Base-by-base conservation (phyloP, 1,140 invertebrate species). In the Camponotus vicinus region DNA sequence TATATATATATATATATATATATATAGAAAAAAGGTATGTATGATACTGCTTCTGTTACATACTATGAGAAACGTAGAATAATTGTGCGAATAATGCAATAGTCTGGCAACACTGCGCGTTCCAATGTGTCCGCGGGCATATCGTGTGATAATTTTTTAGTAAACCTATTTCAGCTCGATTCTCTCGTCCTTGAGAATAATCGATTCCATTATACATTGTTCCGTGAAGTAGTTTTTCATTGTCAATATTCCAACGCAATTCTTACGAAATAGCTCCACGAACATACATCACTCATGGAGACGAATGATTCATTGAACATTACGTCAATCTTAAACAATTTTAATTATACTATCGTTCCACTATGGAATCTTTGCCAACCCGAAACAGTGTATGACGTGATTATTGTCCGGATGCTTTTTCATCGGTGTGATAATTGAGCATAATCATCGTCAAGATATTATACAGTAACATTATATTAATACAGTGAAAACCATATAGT, bases 301-400 rank as follows among this genome's bases (percentile, higher is more conserved):
- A 80, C 15, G 1, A 18, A 11, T 15, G 7, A 69, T 85, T 84
- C 61, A 6, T 9, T 5, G 34, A 70, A 67, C 21, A 70, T 89
- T 89, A 77, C 83, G 69, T 86, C 87, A 86, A 77, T 49, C 18
- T 9, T 37, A 66, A 89, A 83, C 52, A 66, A 89, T 89, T 89
- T 21, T 45, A 77, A 83, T 89, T 83, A 40, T 21, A 32, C 42
- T 37, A 70, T 42, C 57, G 18, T 71, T 52, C 42, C 49, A 69
- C 67, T 37, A 27, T 27, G 27, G 27, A 27, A 21, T 70, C 67
- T 78, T 49, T 21, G 71, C 27, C 8, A 13, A 15, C 34, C 7
- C 3, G 15, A 13, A 27, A 27, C 27, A 27, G 27, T 27, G 27
- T 27, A 82, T 37, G 37, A 15, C 13, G 32, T 32, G 42, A 27